These are phyloP conservation scores for Drosophila affinis DNA, from an alignment of 2,888 invertebrate species.

Conservation along the genomic window DNA sequence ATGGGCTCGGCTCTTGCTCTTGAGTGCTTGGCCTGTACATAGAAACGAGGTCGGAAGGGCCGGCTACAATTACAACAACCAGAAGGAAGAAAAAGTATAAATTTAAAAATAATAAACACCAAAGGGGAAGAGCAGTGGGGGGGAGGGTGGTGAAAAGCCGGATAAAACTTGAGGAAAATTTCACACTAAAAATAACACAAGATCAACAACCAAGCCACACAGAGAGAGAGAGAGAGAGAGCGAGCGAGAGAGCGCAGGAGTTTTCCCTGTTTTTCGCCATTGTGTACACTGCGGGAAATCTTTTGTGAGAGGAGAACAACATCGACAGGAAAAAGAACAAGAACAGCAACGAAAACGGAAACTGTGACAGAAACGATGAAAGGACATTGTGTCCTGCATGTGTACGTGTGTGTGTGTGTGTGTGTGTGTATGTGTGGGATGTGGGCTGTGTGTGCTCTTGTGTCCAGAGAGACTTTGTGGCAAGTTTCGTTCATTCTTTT, in stretches of 20 bases:
- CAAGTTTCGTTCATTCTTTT: slow-evolving; percentile 35
- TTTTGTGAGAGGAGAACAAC: slow-evolving; percentile 41
- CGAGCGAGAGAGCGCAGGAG: slow-evolving; percentile 8
- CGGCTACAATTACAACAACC: slow-evolving; percentile 13
- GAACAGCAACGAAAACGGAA: slow-evolving; percentile 61
- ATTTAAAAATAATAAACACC: slow-evolving; percentile 34
- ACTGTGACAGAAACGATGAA: slow-evolving; percentile 56
- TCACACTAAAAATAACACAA: slow-evolving; percentile 11
- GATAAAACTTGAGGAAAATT: background rate
- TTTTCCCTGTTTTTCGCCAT: slow-evolving; percentile 30
- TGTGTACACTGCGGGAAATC: slow-evolving; percentile 45
- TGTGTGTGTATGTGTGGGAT: slow-evolving; percentile 6
- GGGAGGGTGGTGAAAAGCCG: background rate
- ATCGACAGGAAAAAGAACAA: slow-evolving; percentile 33
- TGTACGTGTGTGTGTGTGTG: slow-evolving; percentile 11
- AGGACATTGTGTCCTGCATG: slow-evolving; percentile 35
- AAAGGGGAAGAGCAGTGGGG: background rate
- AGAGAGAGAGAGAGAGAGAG: slow-evolving; percentile 2
- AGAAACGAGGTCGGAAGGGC: slow-evolving; percentile 36
- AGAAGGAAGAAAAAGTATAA: slow-evolving; percentile 12
- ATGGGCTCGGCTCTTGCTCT: background rate
- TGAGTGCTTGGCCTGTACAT: background rate
- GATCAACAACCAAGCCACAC: slow-evolving; percentile 36
- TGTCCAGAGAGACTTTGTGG: slow-evolving; percentile 41
- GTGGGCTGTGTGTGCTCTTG: slow-evolving; percentile 16